These are phyloP conservation scores for Lates calcarifer DNA, from an alignment of 2,113 vertebrate species.

Conservation along the genomic window DNA sequence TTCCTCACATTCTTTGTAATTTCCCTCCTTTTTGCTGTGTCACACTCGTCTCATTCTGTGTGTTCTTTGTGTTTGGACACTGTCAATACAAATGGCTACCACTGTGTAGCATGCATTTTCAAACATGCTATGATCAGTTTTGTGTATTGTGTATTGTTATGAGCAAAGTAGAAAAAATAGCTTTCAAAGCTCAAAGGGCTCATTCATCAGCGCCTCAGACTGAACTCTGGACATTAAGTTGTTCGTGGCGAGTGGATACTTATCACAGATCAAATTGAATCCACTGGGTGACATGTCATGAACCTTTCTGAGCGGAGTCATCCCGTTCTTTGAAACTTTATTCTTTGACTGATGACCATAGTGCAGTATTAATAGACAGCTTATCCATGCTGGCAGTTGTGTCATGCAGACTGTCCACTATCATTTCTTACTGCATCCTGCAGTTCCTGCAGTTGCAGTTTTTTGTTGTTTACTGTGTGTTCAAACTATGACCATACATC, in stretches of 20 bases:
- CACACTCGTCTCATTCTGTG: too few relatives aligned
- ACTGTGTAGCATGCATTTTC: background rate
- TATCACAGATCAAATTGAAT: constrained; percentile 40
- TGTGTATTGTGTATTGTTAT: background rate
- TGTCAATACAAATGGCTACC: background rate
- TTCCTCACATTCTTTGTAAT: too few relatives aligned
- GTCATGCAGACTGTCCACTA: background rate
- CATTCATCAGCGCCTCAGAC: constrained; percentile 13
- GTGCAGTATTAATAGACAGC: constrained; percentile 14
- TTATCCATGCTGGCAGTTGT: constrained; percentile 16
- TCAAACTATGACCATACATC: background rate
- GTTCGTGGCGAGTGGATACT: constrained; percentile 17
- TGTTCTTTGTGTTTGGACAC: too few relatives aligned
- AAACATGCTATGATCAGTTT: too few relatives aligned
- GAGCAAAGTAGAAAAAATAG: background rate
- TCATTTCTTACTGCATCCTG: background rate
- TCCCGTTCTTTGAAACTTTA: constrained; percentile 42
- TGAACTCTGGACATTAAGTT: constrained; percentile 33
- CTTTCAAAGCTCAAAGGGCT: constrained; percentile 23
- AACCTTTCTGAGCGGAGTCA: constrained; percentile 46
- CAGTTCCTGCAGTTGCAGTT: too few relatives aligned
- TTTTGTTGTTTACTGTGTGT: background rate
- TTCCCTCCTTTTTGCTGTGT: too few relatives aligned
- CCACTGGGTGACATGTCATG: constrained; percentile 49
- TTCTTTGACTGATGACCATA: constrained; percentile 47